Conservation (phyloP, 2,888 invertebrate genomes). For the Cheilosia urbana region DNA sequence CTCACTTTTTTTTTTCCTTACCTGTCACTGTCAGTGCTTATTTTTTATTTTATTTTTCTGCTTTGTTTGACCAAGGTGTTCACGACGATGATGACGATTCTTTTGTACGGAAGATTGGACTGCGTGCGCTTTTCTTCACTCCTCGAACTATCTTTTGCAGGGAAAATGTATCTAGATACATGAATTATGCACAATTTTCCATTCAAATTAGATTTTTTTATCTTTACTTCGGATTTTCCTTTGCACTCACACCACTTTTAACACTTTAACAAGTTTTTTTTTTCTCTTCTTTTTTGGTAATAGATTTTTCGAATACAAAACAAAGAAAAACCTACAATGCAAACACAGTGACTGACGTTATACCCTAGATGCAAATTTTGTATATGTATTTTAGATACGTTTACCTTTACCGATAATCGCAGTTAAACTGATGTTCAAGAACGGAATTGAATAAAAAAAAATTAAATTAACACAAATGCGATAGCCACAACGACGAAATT, state of each 20-base stretch:
- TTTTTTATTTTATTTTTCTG: constrained; percentile 30
- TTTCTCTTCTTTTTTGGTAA: constrained; percentile 4
- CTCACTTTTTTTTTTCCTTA: constrained; percentile 55
- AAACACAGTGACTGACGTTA: constrained; percentile 25
- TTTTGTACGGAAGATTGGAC: constrained; percentile 70
- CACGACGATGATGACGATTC: constrained; percentile 62
- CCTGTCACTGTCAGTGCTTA: constrained; percentile 46
- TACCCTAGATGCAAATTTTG: not conserved
- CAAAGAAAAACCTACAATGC: constrained; percentile 10
- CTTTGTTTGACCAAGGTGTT: constrained; percentile 70
- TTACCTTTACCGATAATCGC: constrained; percentile 32
- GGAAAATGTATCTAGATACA: constrained; percentile 68
- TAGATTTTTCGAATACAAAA: not conserved
- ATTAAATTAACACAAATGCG: constrained; percentile 39
- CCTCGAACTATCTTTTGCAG: constrained; percentile 38
- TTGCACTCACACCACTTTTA: not conserved
- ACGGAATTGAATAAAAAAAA: constrained; percentile 20
- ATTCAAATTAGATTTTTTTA: constrained; percentile 43
- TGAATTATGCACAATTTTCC: constrained; percentile 70
- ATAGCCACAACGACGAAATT: constrained; percentile 53
- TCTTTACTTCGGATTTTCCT: not conserved
- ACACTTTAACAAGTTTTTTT: constrained; percentile 13
- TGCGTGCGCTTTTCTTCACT: constrained; percentile 64
- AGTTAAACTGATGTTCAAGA: constrained; percentile 17
- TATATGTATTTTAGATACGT: constrained; percentile 17